Base-by-base conservation (phyloP, 2,113 vertebrate genomes). In the Albula goreensis region DNA sequence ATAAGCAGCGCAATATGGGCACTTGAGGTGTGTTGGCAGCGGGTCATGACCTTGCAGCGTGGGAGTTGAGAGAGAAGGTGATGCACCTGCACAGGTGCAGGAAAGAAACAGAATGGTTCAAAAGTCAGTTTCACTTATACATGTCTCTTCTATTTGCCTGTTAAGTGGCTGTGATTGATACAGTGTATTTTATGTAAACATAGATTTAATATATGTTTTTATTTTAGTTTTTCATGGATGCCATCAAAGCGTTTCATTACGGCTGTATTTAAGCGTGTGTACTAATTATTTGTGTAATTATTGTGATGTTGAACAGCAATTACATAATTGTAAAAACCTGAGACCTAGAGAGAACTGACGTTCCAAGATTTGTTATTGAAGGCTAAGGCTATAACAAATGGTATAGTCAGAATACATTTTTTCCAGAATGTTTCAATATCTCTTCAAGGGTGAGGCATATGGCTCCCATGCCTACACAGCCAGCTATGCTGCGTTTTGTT, bases 1-100 rank as follows among this genome's bases (percentile, higher is more conserved):
- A 95, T 83, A 51, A 95, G n/a, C 63, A 95, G 90, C 60, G 87
- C 80, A 51, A 89, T 77, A 83, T 90, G 88, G 87, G 86, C 90
- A 92, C 92, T 93, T 90, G 91, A 88, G 89, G 90, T 57, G 80
- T 77, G 6, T 22, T 83, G 89, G 86, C 81, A 82, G 83, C 82
- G 50, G 80, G 66, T 88, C 94, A 95, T 95, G 91, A 84, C 90
- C 87, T 51, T 63, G 85, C 86, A 88, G 83, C 90, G 48, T 53
- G 17, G 85, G 80, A 63, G 25, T 50, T 78, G 60, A 83, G 31
- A 50, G 25, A 50, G 83, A 85, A 51, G 80, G 77, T 83, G 81
- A 52, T 48, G 85, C 66, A 25, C 86, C 94, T 95, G 82, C 41
- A 84, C 84, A 83, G 85, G 50, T 31, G 77, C 19, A 50, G 84